Conservation (phyloP, 2,888 invertebrate species). For the Eupithecia subumbrata region DNA sequence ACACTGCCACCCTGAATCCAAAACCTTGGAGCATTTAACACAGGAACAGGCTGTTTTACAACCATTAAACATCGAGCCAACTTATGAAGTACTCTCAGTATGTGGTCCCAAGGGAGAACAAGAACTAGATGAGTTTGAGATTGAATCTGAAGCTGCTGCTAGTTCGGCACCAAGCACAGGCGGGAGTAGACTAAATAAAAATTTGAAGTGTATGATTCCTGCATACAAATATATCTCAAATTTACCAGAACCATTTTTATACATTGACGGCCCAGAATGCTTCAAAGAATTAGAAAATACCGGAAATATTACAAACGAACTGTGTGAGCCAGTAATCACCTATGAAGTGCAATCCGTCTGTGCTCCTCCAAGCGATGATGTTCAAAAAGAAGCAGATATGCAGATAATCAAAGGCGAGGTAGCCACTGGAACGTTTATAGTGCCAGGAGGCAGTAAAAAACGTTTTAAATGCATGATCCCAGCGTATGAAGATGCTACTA, state of each 20-base stretch:
- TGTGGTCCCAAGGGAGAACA: neutral
- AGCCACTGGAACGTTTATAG: neutral
- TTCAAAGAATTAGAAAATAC: neutral
- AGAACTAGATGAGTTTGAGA: neutral
- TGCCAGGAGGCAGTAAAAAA: neutral
- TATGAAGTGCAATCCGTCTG: neutral
- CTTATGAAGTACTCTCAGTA: constrained; percentile 6
- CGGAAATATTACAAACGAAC: neutral
- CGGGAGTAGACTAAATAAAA: neutral
- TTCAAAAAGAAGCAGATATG: neutral
- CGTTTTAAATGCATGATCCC: neutral
- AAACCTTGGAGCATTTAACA: neutral
- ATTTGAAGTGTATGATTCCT: neutral
- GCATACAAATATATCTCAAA: neutral
- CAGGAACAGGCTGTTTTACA: neutral
- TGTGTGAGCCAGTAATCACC: neutral
- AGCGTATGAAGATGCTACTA: neutral
- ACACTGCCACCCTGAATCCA: neutral
- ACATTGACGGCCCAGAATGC: neutral
- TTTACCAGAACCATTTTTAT: constrained; percentile 1
- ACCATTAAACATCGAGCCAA: neutral
- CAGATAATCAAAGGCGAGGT: neutral
- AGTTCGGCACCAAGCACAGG: neutral
- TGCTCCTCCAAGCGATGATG: neutral
- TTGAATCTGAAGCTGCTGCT: neutral